Conservation (phyloP, 2,888 invertebrate species). For the Caenorhabditis becei region DNA sequence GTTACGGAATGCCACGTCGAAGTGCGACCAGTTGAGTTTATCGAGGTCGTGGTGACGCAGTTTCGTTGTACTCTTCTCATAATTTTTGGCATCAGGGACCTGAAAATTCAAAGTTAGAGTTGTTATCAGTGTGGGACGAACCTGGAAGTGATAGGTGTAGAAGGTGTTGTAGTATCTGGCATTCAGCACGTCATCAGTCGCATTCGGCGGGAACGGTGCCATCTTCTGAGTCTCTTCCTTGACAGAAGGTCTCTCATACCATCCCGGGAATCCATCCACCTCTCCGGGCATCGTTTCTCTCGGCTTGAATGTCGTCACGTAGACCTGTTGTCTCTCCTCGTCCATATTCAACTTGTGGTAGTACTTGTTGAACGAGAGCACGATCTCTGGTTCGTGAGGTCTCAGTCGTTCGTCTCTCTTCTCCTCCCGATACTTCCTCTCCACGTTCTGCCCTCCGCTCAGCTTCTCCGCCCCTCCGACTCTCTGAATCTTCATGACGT, state of each 20-base stretch:
- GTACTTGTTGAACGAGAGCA: conserved; percentile 68
- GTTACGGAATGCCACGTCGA: conserved; percentile 72
- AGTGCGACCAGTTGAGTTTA: conserved; percentile 77
- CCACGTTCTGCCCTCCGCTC: neutral
- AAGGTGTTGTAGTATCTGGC: conserved; percentile 43
- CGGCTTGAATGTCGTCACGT: conserved; percentile 45
- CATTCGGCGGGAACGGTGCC: conserved; percentile 2
- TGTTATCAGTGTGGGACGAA: conserved; percentile 10
- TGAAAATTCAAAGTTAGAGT: conserved; percentile 23
- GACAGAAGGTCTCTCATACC: conserved; percentile 50
- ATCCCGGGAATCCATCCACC: conserved; percentile 15
- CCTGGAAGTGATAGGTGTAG: conserved; percentile 70
- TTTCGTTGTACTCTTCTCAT: conserved; percentile 74
- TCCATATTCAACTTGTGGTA: conserved; percentile 40
- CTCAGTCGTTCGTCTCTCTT: neutral
- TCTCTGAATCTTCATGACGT: conserved; percentile 9
- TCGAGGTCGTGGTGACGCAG: conserved; percentile 79
- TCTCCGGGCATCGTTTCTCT: conserved; percentile 5
- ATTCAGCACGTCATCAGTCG: conserved; percentile 51
- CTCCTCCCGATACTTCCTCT: conserved; percentile 3
- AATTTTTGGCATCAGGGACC: conserved; percentile 77
- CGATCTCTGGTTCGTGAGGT: conserved; percentile 31
- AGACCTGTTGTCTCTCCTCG: conserved; percentile 1
- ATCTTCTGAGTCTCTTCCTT: neutral
- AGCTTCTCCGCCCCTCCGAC: conserved; percentile 9